These are phyloP conservation scores for Calosoma granatense DNA, from an alignment of 1,140 invertebrate species.

Conservation along the genomic window DNA sequence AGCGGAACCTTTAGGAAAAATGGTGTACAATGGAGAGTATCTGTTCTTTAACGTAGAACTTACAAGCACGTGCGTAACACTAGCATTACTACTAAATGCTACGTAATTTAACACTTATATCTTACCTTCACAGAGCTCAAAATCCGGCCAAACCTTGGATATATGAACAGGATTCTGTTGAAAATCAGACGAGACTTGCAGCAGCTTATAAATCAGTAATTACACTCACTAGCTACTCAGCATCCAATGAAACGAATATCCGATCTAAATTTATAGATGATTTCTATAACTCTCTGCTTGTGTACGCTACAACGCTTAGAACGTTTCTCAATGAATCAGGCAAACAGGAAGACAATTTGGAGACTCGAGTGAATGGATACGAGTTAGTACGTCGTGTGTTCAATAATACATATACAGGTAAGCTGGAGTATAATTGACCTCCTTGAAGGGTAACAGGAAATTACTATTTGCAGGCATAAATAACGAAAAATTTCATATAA, in stretches of 20 bases:
- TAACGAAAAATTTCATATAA: constrained; percentile 42
- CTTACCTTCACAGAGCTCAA: not conserved
- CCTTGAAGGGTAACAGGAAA: not conserved
- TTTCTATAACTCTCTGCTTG: constrained; percentile 85
- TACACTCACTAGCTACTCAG: constrained; percentile 55
- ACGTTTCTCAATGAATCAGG: constrained; percentile 62
- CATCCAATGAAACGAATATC: not conserved
- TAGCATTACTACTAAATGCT: not conserved
- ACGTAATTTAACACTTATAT: not conserved
- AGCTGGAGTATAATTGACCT: constrained; percentile 12
- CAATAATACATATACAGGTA: constrained; percentile 78
- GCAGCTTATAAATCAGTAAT: constrained; percentile 81
- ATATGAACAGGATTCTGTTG: constrained; percentile 60
- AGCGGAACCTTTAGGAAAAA: constrained; percentile 71
- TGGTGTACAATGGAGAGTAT: constrained; percentile 89
- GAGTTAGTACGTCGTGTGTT: constrained; percentile 75
- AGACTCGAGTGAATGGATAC: constrained; percentile 41
- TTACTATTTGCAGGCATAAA: not conserved
- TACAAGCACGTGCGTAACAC: not conserved
- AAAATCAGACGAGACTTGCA: constrained; percentile 68
- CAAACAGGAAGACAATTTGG: constrained; percentile 46
- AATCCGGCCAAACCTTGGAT: constrained; percentile 59
- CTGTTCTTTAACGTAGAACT: constrained; percentile 95
- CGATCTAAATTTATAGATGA: constrained; percentile 34
- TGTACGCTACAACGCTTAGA: constrained; percentile 83